Percentiles rank a stretch among this genome's conserved stretches.
Evolutionary conservation across 1,140 invertebrate genomes (phyloP).

Genomic region (Frieseomelitta varia): DNA sequence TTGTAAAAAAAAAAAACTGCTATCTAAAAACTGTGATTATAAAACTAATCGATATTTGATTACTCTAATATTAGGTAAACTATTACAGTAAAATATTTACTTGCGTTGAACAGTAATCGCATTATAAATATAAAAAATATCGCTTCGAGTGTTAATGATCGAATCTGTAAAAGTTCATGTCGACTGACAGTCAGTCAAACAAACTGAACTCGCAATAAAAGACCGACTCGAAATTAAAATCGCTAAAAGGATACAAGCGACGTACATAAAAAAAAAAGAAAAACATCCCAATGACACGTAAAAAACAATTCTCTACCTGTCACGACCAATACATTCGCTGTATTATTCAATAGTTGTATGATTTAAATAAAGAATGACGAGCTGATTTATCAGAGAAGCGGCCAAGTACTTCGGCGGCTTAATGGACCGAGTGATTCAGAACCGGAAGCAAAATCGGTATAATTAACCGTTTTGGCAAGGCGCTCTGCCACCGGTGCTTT

Average conservation of each 20-base stretch:
- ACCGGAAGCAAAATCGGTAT: slow-evolving; percentile 10
- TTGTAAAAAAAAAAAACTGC: too few relatives aligned
- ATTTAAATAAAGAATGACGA: not conserved
- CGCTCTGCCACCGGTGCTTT: not conserved
- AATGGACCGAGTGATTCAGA: slow-evolving; percentile 26
- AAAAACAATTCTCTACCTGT: not conserved
- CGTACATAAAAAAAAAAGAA: not conserved
- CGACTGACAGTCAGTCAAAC: not conserved
- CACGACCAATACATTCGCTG: too few relatives aligned
- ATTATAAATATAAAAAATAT: too few relatives aligned
- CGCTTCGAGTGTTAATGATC: not conserved
- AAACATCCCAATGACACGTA: not conserved
- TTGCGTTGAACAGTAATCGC: too few relatives aligned
- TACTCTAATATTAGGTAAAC: too few relatives aligned
- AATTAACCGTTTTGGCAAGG: slow-evolving; percentile 43
- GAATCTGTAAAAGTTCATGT: not conserved
- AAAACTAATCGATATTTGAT: too few relatives aligned
- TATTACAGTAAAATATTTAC: too few relatives aligned
- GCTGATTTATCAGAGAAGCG: not conserved
- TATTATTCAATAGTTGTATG: not conserved
- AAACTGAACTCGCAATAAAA: too few relatives aligned
- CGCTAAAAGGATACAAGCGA: not conserved
- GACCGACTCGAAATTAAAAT: not conserved
- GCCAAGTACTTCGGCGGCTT: slow-evolving; percentile 30
- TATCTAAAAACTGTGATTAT: too few relatives aligned